Conservation (phyloP, 2,888 invertebrate species). For the Orgyia antiqua region DNA sequence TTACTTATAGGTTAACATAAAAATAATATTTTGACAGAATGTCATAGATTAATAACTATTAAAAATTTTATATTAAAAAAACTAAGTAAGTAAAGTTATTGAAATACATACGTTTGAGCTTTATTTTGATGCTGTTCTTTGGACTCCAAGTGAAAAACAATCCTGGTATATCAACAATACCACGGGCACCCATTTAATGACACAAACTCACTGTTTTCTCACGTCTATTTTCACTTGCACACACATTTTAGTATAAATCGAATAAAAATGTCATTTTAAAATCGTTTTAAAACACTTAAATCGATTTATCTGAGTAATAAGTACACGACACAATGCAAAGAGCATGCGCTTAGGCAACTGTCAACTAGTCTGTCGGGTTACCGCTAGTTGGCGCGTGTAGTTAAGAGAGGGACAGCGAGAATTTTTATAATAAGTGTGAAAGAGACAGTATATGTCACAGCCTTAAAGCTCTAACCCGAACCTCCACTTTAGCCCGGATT, state of each 20-base stretch:
- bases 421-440: slow-evolving; percentile 15
- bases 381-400: slow-evolving; percentile 55
- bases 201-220: slow-evolving; percentile 48
- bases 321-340: slow-evolving; percentile 47
- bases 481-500: slow-evolving; percentile 41
- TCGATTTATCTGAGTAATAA: slow-evolving; percentile 20
- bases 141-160: slow-evolving; percentile 72
- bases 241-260: slow-evolving; percentile 16
- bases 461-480: slow-evolving; percentile 47
- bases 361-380: slow-evolving; percentile 48
- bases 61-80: no score
- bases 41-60: no score
- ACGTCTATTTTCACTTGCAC: slow-evolving; percentile 33
- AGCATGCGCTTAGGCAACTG: slow-evolving; percentile 66
- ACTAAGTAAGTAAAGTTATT: no score
- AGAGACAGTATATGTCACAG: slow-evolving; percentile 27
- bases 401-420: slow-evolving; percentile 28
- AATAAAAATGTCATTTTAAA: slow-evolving; percentile 17
- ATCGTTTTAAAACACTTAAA: slow-evolving; percentile 19
- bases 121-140: slow-evolving; percentile 72
- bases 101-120: slow-evolving; percentile 74
- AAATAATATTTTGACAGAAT: no score
- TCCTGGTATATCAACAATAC: slow-evolving; percentile 65
- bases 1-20: no score
- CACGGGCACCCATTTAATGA: slow-evolving; percentile 71